A percentile compares a stretch with the other conserved stretches of the same genome.
Conservation (phyloP, 2,797 vertebrate species). For the Sebastiscus tertius region DNA sequence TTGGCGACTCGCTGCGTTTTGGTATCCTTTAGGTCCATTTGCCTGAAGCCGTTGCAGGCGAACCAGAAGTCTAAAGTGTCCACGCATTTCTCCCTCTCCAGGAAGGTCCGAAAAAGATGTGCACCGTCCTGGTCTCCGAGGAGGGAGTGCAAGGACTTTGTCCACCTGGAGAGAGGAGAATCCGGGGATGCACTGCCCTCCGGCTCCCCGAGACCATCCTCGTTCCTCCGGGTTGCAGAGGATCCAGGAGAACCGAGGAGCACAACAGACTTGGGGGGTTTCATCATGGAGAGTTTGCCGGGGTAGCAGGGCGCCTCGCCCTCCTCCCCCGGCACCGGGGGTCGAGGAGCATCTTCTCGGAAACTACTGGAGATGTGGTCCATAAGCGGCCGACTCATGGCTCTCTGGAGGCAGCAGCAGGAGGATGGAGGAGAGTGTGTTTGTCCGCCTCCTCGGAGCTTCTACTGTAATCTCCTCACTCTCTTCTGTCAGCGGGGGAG, state of each 20-base stretch:
- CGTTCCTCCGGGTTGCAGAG: slow-evolving; percentile 86
- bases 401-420: slow-evolving; percentile 55
- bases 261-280: slow-evolving; percentile 70
- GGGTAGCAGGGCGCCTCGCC: slow-evolving; percentile 89
- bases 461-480: slow-evolving; percentile 87
- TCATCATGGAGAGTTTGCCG: slow-evolving; percentile 81
- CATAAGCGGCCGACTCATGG: slow-evolving; percentile 93
- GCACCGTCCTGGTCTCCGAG: slow-evolving; percentile 96
- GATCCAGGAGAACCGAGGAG: slow-evolving; percentile 73
- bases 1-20: slow-evolving; percentile 96
- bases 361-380: slow-evolving; percentile 93
- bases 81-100: slow-evolving; percentile 94
- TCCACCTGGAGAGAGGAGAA: slow-evolving; percentile 93
- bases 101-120: slow-evolving; percentile 93
- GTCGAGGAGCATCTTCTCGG: slow-evolving; percentile 96
- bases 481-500: slow-evolving; percentile 94
- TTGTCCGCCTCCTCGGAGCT: slow-evolving; percentile 76
- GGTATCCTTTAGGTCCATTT: slow-evolving; percentile 96
- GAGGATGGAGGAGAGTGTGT: slow-evolving; percentile 72
- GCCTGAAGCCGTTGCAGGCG: slow-evolving; percentile 97
- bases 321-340: slow-evolving; percentile 97
- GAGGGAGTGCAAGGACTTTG: slow-evolving; percentile 94
- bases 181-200: slow-evolving; percentile 96
- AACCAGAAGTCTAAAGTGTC: slow-evolving; percentile 98
- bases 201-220: slow-evolving; percentile 94